A percentile compares a stretch with the other conserved stretches of the same genome.
Evolutionary conservation across 2,113 vertebrate genomes (phyloP).

Genomic region (Thalassoma bifasciatum): DNA sequence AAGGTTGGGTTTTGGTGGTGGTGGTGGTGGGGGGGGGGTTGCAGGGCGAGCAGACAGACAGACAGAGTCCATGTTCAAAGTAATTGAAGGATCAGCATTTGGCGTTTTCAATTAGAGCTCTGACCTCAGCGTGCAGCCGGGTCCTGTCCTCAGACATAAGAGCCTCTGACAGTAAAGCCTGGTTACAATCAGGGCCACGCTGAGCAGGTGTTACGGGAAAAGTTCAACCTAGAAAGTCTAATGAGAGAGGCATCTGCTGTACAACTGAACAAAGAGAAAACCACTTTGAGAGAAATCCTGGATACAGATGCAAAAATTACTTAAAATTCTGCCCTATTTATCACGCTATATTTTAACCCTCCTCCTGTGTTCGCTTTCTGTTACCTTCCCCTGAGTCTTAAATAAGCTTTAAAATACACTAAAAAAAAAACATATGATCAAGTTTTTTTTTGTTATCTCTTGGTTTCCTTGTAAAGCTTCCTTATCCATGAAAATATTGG

Average conservation of each 20-base stretch:
- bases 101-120: conserved; percentile 51
- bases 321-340: no score
- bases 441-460: no score
- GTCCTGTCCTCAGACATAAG: conserved; percentile 18
- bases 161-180: not conserved
- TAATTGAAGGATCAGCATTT: conserved; percentile 56
- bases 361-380: no score
- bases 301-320: no score
- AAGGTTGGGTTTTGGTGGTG: conserved; percentile 12
- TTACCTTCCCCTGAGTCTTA: no score
- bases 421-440: no score
- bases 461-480: no score
- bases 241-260: conserved; percentile 9
- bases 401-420: no score
- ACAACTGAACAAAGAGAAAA: not conserved
- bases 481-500: no score
- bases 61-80: conserved; percentile 45
- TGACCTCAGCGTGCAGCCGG: conserved; percentile 23
- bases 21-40: no score
- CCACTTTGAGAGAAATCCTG: no score
- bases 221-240: conserved; percentile 1
- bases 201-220: not conserved
- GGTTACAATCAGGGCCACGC: not conserved
- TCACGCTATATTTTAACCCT: no score
- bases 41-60: conserved; percentile 6